A percentile compares a stretch with the other conserved stretches of the same genome.
These are phyloP conservation scores for Drosophila hydei DNA, from an alignment of 1,140 invertebrate genomes.

Conservation along the genomic window DNA sequence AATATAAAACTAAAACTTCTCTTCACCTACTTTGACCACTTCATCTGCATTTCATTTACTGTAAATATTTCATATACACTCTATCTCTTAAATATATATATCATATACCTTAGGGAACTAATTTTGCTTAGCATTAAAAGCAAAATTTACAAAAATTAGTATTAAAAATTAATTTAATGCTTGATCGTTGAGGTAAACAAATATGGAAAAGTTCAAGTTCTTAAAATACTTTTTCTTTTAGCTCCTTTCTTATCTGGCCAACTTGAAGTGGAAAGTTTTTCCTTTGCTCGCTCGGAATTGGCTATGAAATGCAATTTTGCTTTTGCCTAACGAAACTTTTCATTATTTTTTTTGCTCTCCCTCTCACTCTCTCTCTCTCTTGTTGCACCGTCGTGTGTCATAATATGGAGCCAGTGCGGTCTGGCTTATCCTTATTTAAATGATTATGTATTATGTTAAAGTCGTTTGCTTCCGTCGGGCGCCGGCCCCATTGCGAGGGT, in stretches of 20 bases:
- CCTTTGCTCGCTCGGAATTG: slow-evolving; percentile 48
- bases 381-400: slow-evolving; percentile 50
- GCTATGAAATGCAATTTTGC: slow-evolving; percentile 69
- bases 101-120: too few relatives aligned
- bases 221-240: slow-evolving; percentile 30
- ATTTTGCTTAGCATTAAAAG: too few relatives aligned
- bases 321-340: slow-evolving; percentile 47
- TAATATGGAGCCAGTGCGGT: slow-evolving; percentile 24
- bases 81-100: too few relatives aligned
- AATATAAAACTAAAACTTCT: too few relatives aligned
- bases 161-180: too few relatives aligned
- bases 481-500: slow-evolving; percentile 32
- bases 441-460: slow-evolving; percentile 74
- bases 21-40: too few relatives aligned
- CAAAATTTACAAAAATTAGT: too few relatives aligned
- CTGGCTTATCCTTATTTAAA: slow-evolving; percentile 70
- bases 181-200: neutral
- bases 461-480: slow-evolving; percentile 35
- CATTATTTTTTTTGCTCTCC: neutral
- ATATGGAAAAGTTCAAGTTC: slow-evolving; percentile 27
- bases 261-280: slow-evolving; percentile 54
- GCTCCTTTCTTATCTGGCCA: slow-evolving; percentile 51
- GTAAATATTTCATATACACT: too few relatives aligned
- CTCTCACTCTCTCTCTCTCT: slow-evolving; percentile 1
- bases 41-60: too few relatives aligned